phyloP scores from a whole-genome alignment of 2,888 invertebrate species.

The Acanthosepion lycidas region DNA sequence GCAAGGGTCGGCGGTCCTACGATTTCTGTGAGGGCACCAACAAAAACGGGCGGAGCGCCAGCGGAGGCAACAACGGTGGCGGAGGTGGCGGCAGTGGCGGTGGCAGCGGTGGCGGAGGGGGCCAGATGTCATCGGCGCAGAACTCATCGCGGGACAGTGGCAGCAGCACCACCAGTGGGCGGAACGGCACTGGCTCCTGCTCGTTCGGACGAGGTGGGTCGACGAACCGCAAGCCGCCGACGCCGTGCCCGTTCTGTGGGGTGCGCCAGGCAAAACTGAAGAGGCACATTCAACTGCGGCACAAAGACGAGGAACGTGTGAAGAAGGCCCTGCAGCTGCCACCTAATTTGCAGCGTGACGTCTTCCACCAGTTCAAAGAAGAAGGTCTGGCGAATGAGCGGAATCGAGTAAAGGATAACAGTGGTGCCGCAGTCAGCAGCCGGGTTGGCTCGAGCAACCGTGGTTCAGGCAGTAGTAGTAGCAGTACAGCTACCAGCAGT shows the following conservation, averaged over 20 bases:
- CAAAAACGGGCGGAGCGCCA: background rate
- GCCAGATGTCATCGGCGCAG: background rate
- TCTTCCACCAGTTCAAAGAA: conserved; percentile 42
- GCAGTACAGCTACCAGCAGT: background rate
- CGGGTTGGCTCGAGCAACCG: background rate
- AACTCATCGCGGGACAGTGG: background rate
- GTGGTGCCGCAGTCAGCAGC: background rate
- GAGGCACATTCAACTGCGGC: conserved; percentile 40
- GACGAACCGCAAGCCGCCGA: conserved; percentile 40
- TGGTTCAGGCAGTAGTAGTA: background rate
- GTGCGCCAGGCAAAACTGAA: conserved; percentile 42
- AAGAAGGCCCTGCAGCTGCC: conserved; percentile 41
- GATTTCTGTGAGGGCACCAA: background rate
- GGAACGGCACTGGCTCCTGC: conserved; percentile 3
- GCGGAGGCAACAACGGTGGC: background rate
- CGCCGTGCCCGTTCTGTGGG: conserved; percentile 45
- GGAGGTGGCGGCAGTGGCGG: background rate
- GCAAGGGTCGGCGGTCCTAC: background rate
- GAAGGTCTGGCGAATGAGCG: conserved; percentile 36
- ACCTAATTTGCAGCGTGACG: conserved; percentile 34
- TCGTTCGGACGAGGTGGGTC: conserved; percentile 38
- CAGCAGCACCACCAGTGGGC: conserved; percentile 36
- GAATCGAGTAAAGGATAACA: background rate
- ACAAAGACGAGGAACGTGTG: conserved; percentile 44
- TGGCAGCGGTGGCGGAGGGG: background rate